Percentiles rank a stretch among this genome's conserved stretches.
These are phyloP conservation scores for Scolopax bukidnonensis DNA, from an alignment of 2,797 vertebrate genomes.

Conservation along the genomic window DNA sequence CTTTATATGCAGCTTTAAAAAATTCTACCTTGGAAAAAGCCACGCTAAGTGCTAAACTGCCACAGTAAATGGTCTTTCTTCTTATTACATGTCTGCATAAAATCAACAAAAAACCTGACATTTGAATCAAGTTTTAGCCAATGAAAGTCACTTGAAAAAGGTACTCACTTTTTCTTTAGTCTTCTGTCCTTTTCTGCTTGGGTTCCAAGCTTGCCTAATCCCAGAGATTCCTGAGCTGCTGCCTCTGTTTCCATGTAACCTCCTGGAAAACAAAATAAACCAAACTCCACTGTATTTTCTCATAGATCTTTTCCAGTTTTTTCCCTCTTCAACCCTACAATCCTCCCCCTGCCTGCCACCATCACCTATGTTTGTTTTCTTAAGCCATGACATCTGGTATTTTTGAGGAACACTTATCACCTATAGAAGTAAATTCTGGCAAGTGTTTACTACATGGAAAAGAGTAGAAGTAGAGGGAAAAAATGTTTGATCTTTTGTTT, in stretches of 20 bases:
- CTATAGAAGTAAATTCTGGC: background rate
- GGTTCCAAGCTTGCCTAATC: conserved; percentile 93
- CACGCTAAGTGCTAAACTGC: background rate
- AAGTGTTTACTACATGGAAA: background rate
- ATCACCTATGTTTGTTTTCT: background rate
- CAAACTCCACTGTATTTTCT: background rate
- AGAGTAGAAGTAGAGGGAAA: background rate
- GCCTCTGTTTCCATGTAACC: conserved; percentile 90
- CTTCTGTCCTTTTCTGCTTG: conserved; percentile 98
- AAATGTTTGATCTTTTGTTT: background rate
- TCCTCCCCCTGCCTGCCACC: background rate
- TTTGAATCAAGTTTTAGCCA: background rate
- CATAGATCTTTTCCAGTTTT: background rate
- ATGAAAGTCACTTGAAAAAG: background rate
- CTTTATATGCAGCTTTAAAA: background rate
- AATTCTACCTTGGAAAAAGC: background rate
- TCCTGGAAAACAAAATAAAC: conserved; percentile 74
- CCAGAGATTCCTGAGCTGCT: conserved; percentile 89
- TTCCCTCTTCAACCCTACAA: background rate
- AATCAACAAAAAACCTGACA: background rate
- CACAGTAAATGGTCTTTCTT: background rate
- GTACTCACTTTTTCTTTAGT: conserved; percentile 97
- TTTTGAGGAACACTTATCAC: background rate
- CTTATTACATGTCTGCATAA: background rate
- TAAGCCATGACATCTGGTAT: background rate